phyloP scores from a whole-genome alignment of 2,797 vertebrate species.

The Falco cherrug region DNA sequence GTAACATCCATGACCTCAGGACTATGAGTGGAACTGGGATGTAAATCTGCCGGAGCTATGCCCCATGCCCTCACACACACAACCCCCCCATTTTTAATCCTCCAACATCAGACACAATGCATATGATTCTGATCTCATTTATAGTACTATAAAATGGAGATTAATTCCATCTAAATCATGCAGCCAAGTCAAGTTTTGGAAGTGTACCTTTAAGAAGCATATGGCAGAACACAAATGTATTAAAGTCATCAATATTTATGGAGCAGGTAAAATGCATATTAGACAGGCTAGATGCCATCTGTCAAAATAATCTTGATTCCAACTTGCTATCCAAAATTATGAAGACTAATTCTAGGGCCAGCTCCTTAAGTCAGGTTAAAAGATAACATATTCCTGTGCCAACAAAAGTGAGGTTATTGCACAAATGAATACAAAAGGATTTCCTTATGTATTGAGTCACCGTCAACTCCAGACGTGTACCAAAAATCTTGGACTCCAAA shows the following conservation, averaged over 20 bases:
- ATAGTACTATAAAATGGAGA: conserved; percentile 47
- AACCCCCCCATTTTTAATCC: not conserved
- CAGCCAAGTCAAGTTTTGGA: conserved; percentile 49
- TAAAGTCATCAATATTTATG: conserved; percentile 70
- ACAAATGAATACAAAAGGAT: conserved; percentile 25
- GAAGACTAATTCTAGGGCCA: conserved; percentile 43
- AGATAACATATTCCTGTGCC: conserved; percentile 42
- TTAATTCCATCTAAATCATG: conserved; percentile 31
- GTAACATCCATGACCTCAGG: not conserved
- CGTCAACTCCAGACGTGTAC: conserved; percentile 26
- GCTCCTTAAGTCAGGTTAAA: conserved; percentile 64
- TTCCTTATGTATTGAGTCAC: conserved; percentile 33
- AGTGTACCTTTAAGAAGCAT: conserved; percentile 63
- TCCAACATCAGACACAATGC: not conserved
- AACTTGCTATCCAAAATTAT: conserved; percentile 48
- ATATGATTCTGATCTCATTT: conserved; percentile 11
- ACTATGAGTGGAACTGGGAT: not conserved
- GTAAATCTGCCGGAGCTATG: not conserved
- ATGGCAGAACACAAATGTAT: conserved; percentile 57
- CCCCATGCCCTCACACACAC: not conserved
- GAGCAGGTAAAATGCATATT: conserved; percentile 69
- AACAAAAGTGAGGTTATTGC: conserved; percentile 57
- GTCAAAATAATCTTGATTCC: conserved; percentile 67
- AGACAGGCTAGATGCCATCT: conserved; percentile 61
- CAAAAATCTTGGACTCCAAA: not conserved